These are phyloP conservation scores for Sipha flava DNA, from an alignment of 1,140 invertebrate species.

Conservation along the genomic window DNA sequence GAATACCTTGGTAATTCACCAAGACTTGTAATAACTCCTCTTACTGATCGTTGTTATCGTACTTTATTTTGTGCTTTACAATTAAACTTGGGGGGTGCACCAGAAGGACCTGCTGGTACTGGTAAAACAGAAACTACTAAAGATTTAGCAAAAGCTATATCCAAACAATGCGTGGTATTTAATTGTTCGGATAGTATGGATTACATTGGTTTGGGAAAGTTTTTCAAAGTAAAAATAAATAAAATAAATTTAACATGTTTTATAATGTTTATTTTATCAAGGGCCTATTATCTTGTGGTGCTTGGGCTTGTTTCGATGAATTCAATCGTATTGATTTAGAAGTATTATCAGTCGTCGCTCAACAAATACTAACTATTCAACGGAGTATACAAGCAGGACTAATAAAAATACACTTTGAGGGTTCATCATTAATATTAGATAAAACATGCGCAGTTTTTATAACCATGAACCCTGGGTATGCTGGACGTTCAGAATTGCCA, in stretches of 20 bases:
- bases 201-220: constrained; percentile 88
- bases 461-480: constrained; percentile 94
- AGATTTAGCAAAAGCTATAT: constrained; percentile 91
- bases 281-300: constrained; percentile 88
- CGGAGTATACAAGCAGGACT: constrained; percentile 67
- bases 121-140: constrained; percentile 96
- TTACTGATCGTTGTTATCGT: constrained; percentile 86
- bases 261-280: constrained; percentile 39
- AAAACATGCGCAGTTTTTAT: constrained; percentile 91
- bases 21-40: constrained; percentile 75
- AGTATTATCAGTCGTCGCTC: constrained; percentile 85
- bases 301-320: constrained; percentile 96
- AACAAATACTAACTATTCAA: constrained; percentile 71
- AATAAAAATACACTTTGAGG: constrained; percentile 75
- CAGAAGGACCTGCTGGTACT: constrained; percentile 89
- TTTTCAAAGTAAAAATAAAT: constrained; percentile 65
- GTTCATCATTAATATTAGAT: constrained; percentile 75
- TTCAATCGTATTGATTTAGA: constrained; percentile 79
- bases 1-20: constrained; percentile 88
- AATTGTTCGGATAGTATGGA: constrained; percentile 92
- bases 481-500: constrained; percentile 79
- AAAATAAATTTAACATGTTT: neutral
- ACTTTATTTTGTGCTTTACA: constrained; percentile 85
- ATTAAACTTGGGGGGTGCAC: constrained; percentile 73
- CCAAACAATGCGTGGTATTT: constrained; percentile 93